Evolutionary conservation across 2,888 invertebrate species (phyloP), one percentile per base, ranked within the genome.

Genomic region (Standfussiana lucernea): DNA sequence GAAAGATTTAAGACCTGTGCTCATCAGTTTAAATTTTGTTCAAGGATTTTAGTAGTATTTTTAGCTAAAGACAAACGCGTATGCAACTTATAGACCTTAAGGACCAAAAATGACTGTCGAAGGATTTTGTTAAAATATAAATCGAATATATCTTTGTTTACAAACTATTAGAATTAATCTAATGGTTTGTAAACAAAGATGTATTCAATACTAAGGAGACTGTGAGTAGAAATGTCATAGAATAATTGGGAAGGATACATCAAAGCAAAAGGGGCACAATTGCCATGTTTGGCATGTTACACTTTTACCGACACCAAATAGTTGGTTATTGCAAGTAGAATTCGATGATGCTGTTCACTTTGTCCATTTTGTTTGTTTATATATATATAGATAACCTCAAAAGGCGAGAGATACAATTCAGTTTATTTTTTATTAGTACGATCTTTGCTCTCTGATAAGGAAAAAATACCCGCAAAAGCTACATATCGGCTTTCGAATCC

Each of bases 301-400:
- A n/a, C 53, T 50, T 42, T 42, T 50, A 18, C 18, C 24, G 3
- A n/a, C 10, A 4, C 11, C 24, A 24, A 53, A 5, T n/a, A 53
- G 24, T n/a, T n/a, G n/a, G 28, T 32, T 59, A 59, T 59, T 59
- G 35, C 24, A 61, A 61, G 61, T 61, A 61, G 21, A 61, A 61
- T 61, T 61, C n/a, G 10, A 7, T 11, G n/a, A n/a, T 61, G 32
- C 8, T 32, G 61, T 21, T 61, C 61, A 6, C 1, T 53, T 53
- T n/a, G n/a, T n/a, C 53, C 53, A n/a, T n/a, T n/a, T n/a, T n/a
- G n/a, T n/a, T n/a, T n/a, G n/a, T n/a, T n/a, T n/a, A n/a, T n/a
- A n/a, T n/a, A n/a, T n/a, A n/a, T n/a, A n/a, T n/a, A 40, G 24
- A 24, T 15, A 61, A 61, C 21, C 32, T 24, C 40, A 42, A 61